Evolutionary conservation across 1,140 invertebrate species (phyloP), one percentile per base, ranked within the genome.

Genomic region (Sycobia sp.): DNA sequence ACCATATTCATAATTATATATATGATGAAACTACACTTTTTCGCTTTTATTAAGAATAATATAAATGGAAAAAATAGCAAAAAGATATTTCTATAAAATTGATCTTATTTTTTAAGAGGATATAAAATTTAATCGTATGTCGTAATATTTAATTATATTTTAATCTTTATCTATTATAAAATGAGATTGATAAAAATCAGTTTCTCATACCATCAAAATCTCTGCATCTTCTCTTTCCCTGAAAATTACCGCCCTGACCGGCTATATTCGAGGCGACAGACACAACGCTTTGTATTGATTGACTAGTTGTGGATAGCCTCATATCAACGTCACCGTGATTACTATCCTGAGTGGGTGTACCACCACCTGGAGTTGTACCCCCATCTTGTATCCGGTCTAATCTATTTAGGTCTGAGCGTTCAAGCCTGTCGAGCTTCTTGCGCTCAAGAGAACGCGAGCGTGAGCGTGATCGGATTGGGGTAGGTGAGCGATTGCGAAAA

Each of bases 121-220:
- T n/a, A n/a, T n/a, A n/a, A n/a, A n/a, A n/a, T n/a, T n/a, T n/a
- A n/a, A n/a, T n/a, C n/a, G n/a, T n/a, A n/a, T n/a, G n/a, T n/a
- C n/a, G n/a, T n/a, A n/a, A n/a, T n/a, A n/a, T n/a, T n/a, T n/a
- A n/a, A n/a, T n/a, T n/a, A n/a, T n/a, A n/a, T n/a, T n/a, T n/a
- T n/a, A n/a, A n/a, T n/a, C n/a, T n/a, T n/a, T n/a, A n/a, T n/a
- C n/a, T n/a, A n/a, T n/a, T n/a, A n/a, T n/a, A n/a, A n/a, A n/a
- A n/a, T n/a, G n/a, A n/a, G n/a, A n/a, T n/a, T n/a, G n/a, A n/a
- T n/a, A n/a, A n/a, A n/a, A n/a, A n/a, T n/a, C n/a, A n/a, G n/a
- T n/a, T n/a, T n/a, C n/a, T n/a, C n/a, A n/a, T 32, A 89, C 88
- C 89, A 74, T 91, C 89, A 72, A 89, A 91, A 76, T 91, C 89